Conservation (phyloP, 1,140 invertebrate species). For the Octopus sinensis region DNA sequence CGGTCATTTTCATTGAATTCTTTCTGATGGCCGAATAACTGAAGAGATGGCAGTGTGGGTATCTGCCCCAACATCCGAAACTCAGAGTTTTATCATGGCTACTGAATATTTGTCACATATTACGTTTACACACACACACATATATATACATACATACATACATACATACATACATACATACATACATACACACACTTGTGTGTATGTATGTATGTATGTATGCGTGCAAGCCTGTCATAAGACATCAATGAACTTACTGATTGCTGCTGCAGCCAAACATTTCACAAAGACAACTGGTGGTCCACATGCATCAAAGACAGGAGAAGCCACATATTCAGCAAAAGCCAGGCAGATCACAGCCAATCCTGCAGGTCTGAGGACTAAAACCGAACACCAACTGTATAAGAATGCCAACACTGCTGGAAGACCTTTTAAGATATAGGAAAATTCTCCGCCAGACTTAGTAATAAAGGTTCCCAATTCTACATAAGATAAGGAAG, state of each 20-base stretch:
- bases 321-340: conserved; percentile 34
- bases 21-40: no score
- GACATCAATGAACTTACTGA: no score
- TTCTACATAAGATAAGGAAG: conserved; percentile 47
- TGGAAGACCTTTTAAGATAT: conserved; percentile 35
- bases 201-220: no score
- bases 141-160: background rate
- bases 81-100: no score
- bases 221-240: no score
- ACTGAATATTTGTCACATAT: background rate
- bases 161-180: background rate
- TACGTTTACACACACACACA: background rate
- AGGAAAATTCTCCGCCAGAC: conserved; percentile 50
- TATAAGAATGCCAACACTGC: conserved; percentile 20
- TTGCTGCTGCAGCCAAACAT: no score
- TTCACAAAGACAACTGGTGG: conserved; percentile 31
- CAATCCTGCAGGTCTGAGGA: conserved; percentile 71
- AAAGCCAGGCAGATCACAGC: conserved; percentile 47
- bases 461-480: conserved; percentile 43
- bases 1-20: no score
- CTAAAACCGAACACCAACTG: conserved; percentile 34
- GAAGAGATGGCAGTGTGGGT: no score
- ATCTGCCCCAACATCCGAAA: no score
- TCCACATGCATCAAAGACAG: conserved; percentile 40
- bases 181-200: no score